Evolutionary conservation across 2,888 invertebrate species (phyloP).

Genomic region (Meiosimyza decipiens): DNA sequence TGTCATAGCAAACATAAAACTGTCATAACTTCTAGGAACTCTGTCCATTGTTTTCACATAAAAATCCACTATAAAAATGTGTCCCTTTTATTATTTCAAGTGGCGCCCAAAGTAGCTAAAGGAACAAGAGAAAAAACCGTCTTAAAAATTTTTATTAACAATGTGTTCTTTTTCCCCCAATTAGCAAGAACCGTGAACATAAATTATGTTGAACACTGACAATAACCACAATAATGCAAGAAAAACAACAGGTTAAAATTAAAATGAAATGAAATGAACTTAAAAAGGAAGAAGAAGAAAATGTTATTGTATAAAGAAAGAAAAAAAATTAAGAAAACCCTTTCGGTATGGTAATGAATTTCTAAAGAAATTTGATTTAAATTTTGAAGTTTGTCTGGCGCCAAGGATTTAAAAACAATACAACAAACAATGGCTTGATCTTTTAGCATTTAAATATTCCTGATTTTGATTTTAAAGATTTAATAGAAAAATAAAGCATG

Average conservation of each 20-base stretch:
- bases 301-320: background rate
- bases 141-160: constrained; percentile 30
- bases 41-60: background rate
- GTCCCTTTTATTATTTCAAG: background rate
- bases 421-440: too few species aligned
- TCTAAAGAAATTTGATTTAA: constrained; percentile 2
- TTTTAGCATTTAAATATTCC: too few species aligned
- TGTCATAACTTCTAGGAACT: constrained; percentile 23
- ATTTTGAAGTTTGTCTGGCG: background rate
- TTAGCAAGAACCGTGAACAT: constrained; percentile 60
- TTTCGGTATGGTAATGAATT: background rate
- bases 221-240: background rate
- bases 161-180: constrained; percentile 56
- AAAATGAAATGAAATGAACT: background rate
- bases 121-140: background rate
- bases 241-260: constrained; percentile 18
- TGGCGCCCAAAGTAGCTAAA: constrained; percentile 11
- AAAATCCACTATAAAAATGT: background rate
- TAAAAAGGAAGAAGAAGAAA: too few species aligned
- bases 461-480: too few species aligned
- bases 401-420: too few species aligned
- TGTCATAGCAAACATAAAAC: constrained; percentile 22
- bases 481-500: too few species aligned
- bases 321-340: background rate
- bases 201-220: constrained; percentile 46